Percentiles rank a stretch among this genome's conserved stretches.
These are phyloP conservation scores for Psilopogon haemacephalus DNA, from an alignment of 2,113 vertebrate genomes.

Conservation along the genomic window DNA sequence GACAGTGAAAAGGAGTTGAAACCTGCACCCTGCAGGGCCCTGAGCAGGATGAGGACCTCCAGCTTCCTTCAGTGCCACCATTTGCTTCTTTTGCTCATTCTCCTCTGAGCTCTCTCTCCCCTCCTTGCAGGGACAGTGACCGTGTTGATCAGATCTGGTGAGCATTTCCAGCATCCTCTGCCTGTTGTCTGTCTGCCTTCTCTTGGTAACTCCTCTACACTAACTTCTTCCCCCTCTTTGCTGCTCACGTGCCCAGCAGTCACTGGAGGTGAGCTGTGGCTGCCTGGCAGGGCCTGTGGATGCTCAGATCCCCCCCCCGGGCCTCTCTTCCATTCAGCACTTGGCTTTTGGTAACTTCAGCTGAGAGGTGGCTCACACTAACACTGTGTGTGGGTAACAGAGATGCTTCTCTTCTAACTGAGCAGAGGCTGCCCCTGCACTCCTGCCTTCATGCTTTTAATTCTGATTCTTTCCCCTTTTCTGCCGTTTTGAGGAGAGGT, in stretches of 20 bases:
- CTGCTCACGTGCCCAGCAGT: constrained; percentile 22
- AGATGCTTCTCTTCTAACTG: not conserved
- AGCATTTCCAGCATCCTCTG: constrained; percentile 83
- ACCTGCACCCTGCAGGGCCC: not conserved
- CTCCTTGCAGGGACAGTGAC: constrained; percentile 92
- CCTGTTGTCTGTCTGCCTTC: constrained; percentile 65
- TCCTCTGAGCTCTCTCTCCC: constrained; percentile 86
- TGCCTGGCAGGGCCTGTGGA: not conserved
- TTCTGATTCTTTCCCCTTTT: not conserved
- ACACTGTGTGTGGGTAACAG: not conserved
- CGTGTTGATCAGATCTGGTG: constrained; percentile 93
- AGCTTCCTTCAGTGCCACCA: not conserved
- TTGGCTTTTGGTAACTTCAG: not conserved
- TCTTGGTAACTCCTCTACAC: constrained; percentile 67
- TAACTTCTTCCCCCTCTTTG: constrained; percentile 55
- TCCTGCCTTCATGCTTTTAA: not conserved
- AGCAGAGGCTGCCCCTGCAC: not conserved
- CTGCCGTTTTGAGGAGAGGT: not conserved
- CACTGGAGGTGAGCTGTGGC: not conserved
- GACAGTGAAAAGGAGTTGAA: not conserved
- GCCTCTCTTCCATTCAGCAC: not conserved
- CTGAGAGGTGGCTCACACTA: constrained; percentile 1
- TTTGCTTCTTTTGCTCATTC: constrained; percentile 43
- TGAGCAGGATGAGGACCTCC: not conserved
- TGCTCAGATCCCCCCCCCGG: fast-evolving